Base-by-base conservation (phyloP, 2,888 invertebrate species). In the Formica aserva region DNA sequence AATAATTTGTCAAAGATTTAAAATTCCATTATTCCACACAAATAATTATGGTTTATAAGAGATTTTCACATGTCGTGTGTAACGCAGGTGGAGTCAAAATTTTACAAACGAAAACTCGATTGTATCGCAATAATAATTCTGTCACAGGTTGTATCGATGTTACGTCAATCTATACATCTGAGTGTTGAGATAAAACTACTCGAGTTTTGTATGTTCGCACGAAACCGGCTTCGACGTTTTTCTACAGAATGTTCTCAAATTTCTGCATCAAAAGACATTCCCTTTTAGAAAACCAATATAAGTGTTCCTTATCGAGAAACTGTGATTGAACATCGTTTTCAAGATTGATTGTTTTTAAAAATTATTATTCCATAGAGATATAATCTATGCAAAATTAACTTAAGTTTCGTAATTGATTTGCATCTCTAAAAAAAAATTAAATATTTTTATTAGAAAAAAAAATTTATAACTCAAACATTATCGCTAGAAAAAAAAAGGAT, bases 61-160 rank as follows among this genome's bases (percentile, higher is more conserved):
- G 45, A 45, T 2, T 26, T 29, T 29, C 13, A 55, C 8, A 6
- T 32, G 9, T n/a, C 9, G 8, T 71, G 15, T 26, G 26, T 5
- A 45, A 45, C n/a, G 22, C 4, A 71, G 6, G 13, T 18, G 18
- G n/a, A 48, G 13, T 32, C 9, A 1, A 35, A 55, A 55, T 15
- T 15, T 38, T 18, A 35, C 35, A 22, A 38, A 72, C 15, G 22
- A 32, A 71, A 72, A 55, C 35, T 57, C 35, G 35, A 55, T 72
- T 55, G 22, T 55, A 26, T 72, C 35, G 32, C 11, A 18, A 32
- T 26, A 15, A 13, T 52, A 69, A 15, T 5, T 35, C 35, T 55
- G 71, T 71, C 35, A 32, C 52, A 55, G 55, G 35, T 71, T 71
- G 22, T 71, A 35, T 55, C 35, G 52, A 71, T 32, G 52, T 71